These are phyloP conservation scores for Ophion ventricosus DNA, from an alignment of 2,888 invertebrate genomes.

Conservation along the genomic window DNA sequence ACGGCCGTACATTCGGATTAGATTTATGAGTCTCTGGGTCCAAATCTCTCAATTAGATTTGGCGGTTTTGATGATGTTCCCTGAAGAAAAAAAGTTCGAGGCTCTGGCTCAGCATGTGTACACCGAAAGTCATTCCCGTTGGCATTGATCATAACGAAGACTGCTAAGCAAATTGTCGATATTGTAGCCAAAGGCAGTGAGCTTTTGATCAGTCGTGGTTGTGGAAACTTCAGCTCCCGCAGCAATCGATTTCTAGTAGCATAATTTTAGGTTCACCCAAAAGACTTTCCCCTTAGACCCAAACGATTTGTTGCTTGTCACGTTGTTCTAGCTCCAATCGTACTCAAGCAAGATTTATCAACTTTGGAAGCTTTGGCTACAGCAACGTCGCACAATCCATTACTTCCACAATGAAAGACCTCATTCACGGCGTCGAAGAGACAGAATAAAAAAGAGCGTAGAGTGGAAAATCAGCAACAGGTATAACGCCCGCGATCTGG, in stretches of 20 bases:
- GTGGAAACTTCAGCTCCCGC: background rate
- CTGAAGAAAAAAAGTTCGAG: conserved; percentile 26
- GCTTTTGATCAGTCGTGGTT: background rate
- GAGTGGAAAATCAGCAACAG: background rate
- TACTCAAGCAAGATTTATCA: background rate
- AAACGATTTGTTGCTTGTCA: background rate
- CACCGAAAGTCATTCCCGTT: background rate
- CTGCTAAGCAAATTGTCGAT: background rate
- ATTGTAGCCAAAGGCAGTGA: background rate
- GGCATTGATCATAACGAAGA: background rate
- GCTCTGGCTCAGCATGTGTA: background rate
- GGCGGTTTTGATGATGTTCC: background rate
- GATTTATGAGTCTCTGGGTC: no score
- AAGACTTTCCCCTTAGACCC: background rate
- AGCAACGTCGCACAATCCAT: background rate
- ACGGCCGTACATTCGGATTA: no score
- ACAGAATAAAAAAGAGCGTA: background rate
- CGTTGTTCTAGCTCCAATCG: background rate
- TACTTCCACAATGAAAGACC: background rate
- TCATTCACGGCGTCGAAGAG: background rate
- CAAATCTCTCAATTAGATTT: background rate
- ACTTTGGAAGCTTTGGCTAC: background rate
- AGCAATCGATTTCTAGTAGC: background rate
- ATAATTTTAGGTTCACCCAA: background rate
- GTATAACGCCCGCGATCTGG: background rate